phyloP scores from a whole-genome alignment of 1,140 invertebrate genomes.

The Zaprionus davidi region DNA sequence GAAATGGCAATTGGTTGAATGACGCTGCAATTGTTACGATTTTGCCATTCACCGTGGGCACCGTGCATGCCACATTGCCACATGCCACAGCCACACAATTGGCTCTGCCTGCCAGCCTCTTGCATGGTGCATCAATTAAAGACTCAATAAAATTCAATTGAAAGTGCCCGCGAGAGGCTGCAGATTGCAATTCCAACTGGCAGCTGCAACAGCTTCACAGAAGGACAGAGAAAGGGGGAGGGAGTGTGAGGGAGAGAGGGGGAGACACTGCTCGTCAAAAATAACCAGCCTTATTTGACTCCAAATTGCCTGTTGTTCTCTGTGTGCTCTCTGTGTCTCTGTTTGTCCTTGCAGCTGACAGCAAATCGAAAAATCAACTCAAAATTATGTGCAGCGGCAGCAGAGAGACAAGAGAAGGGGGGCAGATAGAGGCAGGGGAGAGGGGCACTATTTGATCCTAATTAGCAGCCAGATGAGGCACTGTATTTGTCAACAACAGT shows the following conservation, averaged over 20 bases:
- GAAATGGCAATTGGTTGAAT: slow-evolving; percentile 51
- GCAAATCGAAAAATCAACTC: slow-evolving; percentile 19
- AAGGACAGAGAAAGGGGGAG: background rate
- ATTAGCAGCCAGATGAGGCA: slow-evolving; percentile 1
- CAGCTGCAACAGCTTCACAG: slow-evolving; percentile 17
- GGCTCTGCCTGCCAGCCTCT: slow-evolving; percentile 24
- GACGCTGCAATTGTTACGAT: slow-evolving; percentile 61
- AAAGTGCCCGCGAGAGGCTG: slow-evolving; percentile 19
- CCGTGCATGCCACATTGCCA: background rate
- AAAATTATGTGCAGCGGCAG: slow-evolving; percentile 10
- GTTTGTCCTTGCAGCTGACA: slow-evolving; percentile 4
- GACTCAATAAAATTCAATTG: slow-evolving; percentile 80
- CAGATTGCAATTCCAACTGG: slow-evolving; percentile 44
- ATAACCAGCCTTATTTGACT: slow-evolving; percentile 11
- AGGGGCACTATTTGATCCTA: background rate
- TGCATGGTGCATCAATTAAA: slow-evolving; percentile 68
- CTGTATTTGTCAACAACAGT: background rate
- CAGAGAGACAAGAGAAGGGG: too few relatives aligned
- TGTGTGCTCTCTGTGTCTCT: background rate
- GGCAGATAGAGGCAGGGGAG: background rate
- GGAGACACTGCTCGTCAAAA: slow-evolving; percentile 9
- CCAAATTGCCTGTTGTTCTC: slow-evolving; percentile 9
- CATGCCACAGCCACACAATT: background rate
- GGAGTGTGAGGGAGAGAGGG: background rate
- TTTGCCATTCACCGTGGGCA: slow-evolving; percentile 49